Percentiles rank a stretch among this genome's conserved stretches.
Evolutionary conservation across 2,113 vertebrate species (phyloP).

Genomic region (Oryzias celebensis): DNA sequence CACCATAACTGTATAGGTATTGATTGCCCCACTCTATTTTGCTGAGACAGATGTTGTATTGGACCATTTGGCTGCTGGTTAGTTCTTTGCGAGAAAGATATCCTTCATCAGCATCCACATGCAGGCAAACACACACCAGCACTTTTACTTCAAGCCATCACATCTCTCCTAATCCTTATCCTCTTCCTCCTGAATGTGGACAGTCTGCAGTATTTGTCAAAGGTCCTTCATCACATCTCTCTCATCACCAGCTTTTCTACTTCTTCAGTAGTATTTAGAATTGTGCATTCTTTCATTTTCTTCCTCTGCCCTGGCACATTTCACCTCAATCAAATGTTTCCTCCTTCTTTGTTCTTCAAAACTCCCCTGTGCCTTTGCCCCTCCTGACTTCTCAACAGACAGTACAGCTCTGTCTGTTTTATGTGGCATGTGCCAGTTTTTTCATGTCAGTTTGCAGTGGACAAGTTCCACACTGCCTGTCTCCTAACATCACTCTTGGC

Average conservation of each 20-base stretch:
- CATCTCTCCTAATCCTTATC: slow-evolving; percentile 39
- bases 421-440: slow-evolving; percentile 15
- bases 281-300: slow-evolving; percentile 23
- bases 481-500: slow-evolving; percentile 15
- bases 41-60: slow-evolving; percentile 68
- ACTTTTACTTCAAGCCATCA: slow-evolving; percentile 36
- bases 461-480: slow-evolving; percentile 20
- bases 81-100: slow-evolving; percentile 33
- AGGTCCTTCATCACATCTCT: slow-evolving; percentile 10
- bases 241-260: slow-evolving; percentile 19
- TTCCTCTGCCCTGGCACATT: slow-evolving; percentile 10
- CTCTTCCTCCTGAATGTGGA: slow-evolving; percentile 29
- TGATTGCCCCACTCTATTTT: slow-evolving; percentile 64
- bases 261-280: slow-evolving; percentile 17
- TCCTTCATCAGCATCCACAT: slow-evolving; percentile 43
- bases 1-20: slow-evolving; percentile 66
- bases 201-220: slow-evolving; percentile 25
- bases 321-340: slow-evolving; percentile 22
- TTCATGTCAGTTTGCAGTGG: slow-evolving; percentile 25
- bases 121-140: slow-evolving; percentile 14
- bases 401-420: slow-evolving; percentile 1
- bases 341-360: slow-evolving; percentile 13
- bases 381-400: slow-evolving; percentile 11
- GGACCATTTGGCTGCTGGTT: slow-evolving; percentile 56
- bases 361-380: not conserved